Evolutionary conservation across 2,797 vertebrate genomes (phyloP).

Genomic region (Orientallactaga sibirica): DNA sequence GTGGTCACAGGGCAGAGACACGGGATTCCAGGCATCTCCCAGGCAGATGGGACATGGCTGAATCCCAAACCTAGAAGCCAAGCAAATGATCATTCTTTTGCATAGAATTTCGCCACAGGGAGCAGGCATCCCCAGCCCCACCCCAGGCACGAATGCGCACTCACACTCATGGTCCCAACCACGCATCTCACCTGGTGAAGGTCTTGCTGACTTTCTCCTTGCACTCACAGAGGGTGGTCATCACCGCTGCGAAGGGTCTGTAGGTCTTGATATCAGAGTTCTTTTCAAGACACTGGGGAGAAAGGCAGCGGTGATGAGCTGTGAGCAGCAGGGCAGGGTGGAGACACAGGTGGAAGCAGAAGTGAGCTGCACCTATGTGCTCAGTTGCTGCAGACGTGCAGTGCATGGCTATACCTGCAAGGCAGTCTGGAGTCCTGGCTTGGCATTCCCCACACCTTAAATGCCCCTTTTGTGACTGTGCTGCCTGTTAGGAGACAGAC

Average conservation of each 20-base stretch:
- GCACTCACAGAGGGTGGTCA: slow-evolving; percentile 91
- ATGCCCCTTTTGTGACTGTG: neutral
- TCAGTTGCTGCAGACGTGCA: neutral
- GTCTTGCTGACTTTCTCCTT: slow-evolving; percentile 89
- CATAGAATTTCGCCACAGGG: no score
- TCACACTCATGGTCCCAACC: no score
- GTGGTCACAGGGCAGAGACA: slow-evolving; percentile 93
- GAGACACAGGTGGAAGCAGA: neutral
- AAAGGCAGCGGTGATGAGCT: neutral
- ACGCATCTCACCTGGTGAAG: slow-evolving; percentile 89
- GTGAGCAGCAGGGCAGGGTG: neutral
- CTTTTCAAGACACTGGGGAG: slow-evolving; percentile 90
- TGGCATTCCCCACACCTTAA: neutral
- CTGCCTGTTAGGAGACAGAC: no score
- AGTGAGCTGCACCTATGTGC: neutral
- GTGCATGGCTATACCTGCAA: no score
- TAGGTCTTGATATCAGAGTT: slow-evolving; percentile 92
- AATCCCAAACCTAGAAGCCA: slow-evolving; percentile 89
- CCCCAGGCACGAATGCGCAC: no score
- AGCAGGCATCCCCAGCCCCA: neutral
- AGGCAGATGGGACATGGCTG: slow-evolving; percentile 91
- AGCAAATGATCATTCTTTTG: neutral
- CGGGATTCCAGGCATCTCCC: slow-evolving; percentile 90
- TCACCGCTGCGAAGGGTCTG: slow-evolving; percentile 91
- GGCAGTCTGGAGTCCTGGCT: neutral